phyloP scores from a whole-genome alignment of 2,888 invertebrate genomes.

The Cantharis rustica region DNA sequence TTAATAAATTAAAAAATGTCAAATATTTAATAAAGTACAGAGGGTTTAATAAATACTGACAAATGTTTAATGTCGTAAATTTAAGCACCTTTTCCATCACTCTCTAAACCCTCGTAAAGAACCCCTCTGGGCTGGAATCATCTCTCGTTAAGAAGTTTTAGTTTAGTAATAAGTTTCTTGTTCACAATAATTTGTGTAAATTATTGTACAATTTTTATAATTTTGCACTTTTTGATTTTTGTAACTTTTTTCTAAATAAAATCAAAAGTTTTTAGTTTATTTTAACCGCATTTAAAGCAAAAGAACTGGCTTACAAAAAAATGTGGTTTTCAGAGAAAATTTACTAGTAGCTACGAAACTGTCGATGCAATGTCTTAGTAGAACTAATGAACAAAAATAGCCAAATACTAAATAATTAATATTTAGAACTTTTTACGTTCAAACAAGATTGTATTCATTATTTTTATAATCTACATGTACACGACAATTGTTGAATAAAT shows the following conservation, averaged over 20 bases:
- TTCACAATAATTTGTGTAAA: neutral
- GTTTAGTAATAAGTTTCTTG: neutral
- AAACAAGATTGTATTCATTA: neutral
- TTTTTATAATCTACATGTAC: neutral
- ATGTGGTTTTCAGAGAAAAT: neutral
- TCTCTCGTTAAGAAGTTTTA: neutral
- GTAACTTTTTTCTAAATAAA: neutral
- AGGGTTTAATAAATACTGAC: neutral
- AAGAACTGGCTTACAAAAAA: neutral
- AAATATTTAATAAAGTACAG: neutral
- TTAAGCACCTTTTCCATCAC: neutral
- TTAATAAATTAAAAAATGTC: neutral
- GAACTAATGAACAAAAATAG: neutral
- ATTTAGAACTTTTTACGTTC: neutral
- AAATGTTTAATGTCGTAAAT: neutral
- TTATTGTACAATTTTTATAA: neutral
- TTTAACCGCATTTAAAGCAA: neutral
- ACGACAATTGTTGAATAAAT: neutral
- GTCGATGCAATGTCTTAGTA: neutral
- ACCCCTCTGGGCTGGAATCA: neutral
- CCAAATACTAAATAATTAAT: neutral
- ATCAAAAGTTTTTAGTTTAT: neutral
- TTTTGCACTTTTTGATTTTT: neutral
- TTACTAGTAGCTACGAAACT: neutral
- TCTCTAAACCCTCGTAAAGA: neutral